Base-by-base conservation (phyloP, 1,140 invertebrate species). In the Formica selysi region DNA sequence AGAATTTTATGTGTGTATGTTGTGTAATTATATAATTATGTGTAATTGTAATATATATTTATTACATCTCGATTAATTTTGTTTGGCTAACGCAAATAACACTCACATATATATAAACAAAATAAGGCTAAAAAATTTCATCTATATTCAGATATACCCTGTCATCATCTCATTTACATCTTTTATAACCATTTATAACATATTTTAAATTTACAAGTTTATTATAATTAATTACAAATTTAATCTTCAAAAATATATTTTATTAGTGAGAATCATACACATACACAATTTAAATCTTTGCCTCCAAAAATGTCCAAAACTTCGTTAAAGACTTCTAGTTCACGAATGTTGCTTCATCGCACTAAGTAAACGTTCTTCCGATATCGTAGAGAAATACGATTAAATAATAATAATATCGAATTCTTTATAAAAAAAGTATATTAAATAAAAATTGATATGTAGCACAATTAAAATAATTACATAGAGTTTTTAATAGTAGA, bases 301-400 rank as follows among this genome's bases (percentile, higher is more conserved):
- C 3, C n/a, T 57, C 26, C 6, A 36, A 67, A 36, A 70, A 89
- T 85, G 71, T 85, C 57, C n/a, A 85, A 51, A 68, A 68, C 13
- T 54, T 67, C 32, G 1, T 87, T 51, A 67, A 81, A 26, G 26
- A 10, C 41, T 10, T 59, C 67, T 0, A 62, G 0, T 10, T n/a
- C 11, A 38, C n/a, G 7, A 62, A 29, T 16, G 4, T 16, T 26
- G 10, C 8, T 2, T 8, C 51, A 59, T 0, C 51, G 4, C 2
- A 85, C 48, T 16, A 91, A 76, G 87, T 91, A 87, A 70, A 65
- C 4, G 19, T 57, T 44, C 22, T 38, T 38, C 1, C 10, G 26
- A 84, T 61, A 2, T 26, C 22, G 4, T 11, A 29, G 2, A 59
- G 71, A 67, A 74, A 41, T 1, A 22, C 0, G 62, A 44, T 38